Base-by-base conservation (phyloP, 1,140 invertebrate species). In the Rhopalosiphum padi region DNA sequence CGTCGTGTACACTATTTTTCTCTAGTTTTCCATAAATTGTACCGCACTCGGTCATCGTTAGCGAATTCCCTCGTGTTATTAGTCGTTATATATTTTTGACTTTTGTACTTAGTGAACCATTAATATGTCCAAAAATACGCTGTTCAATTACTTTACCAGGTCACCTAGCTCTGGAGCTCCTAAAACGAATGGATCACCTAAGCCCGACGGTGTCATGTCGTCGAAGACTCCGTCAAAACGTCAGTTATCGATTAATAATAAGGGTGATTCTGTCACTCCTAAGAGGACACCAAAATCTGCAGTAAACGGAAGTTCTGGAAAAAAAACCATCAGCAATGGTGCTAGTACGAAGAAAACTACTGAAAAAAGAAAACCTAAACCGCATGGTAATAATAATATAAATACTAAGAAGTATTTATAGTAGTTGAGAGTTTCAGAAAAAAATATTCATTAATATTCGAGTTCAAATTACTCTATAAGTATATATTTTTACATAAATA, bases 131-230 rank as follows among this genome's bases (percentile, higher is more conserved):
- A 94, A 94, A 94, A 94, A 94, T 41, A 94, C 94, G 21, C 60
- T 94, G 55, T 94, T 94, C 35, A 94, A 94, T 93, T 94, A 94
- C 90, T 94, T 94, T 91, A 89, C 51, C 15, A 94, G 94, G 60
- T 94, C 94, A 15, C 94, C 94, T 5, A 93, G 25, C 7, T 21
- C 93, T 1, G 30, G 41, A 4, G 11, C 43, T 68, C n/a, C 46
- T 1, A 94, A 94, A 83, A 60, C 86, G 11, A 77, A 92, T 25
- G 55, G 25, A 46, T 48, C 60, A 7, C 18, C 88, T 4, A 25
- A 83, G 37, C 41, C 37, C 23, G 41, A 43, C 4, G 41, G 41
- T 25, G 83, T 43, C 7, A 30, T 60, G 11, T 22, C 85, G 0
- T 89, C 90, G 2, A 93, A 91, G 30, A 93, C 94, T 2, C 94